Evolutionary conservation across 2,113 vertebrate species (phyloP).

Genomic region (Empidonax alnorum): DNA sequence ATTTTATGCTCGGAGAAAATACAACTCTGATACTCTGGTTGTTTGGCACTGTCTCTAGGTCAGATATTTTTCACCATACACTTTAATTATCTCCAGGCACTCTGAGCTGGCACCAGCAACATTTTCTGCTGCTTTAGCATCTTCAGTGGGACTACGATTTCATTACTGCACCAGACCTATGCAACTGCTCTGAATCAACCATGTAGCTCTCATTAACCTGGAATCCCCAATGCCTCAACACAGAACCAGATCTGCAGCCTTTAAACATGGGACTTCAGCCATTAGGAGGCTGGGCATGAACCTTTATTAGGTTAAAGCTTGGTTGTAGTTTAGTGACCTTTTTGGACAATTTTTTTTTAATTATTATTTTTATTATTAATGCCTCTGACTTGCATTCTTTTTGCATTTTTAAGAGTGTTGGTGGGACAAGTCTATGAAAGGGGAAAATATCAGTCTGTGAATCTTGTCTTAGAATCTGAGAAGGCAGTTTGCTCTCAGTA

Average conservation of each 20-base stretch:
- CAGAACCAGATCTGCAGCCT: background rate
- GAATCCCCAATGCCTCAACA: background rate
- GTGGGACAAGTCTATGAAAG: background rate
- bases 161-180: background rate
- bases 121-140: conserved; percentile 14
- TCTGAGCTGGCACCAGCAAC: background rate
- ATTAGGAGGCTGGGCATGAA: background rate
- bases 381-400: background rate
- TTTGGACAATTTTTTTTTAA: background rate
- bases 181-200: background rate
- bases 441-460: background rate
- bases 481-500: background rate
- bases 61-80: background rate
- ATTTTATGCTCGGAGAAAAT: background rate
- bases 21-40: background rate
- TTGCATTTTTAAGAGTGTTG: background rate
- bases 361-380: background rate
- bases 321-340: background rate
- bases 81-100: background rate
- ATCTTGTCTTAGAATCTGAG: background rate
- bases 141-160: background rate
- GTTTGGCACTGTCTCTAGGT: background rate
- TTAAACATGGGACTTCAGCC: background rate
- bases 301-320: background rate
- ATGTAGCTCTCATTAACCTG: background rate